Conservation (phyloP, 2,888 invertebrate species). For the Acanthosepion pharaonis region DNA sequence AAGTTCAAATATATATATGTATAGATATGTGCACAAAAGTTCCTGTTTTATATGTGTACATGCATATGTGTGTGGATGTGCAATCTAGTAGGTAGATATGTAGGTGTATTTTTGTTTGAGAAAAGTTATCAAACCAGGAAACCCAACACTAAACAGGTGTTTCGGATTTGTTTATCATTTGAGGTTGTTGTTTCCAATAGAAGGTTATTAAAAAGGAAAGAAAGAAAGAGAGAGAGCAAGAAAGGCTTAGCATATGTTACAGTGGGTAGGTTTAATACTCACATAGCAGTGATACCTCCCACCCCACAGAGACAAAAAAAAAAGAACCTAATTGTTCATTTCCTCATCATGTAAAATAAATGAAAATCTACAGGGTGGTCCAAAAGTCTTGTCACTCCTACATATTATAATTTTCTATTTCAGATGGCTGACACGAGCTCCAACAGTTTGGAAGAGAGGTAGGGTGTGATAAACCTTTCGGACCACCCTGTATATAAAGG, state of each 20-base stretch:
- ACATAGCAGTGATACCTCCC: too few relatives aligned
- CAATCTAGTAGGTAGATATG: background rate
- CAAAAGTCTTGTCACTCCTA: too few relatives aligned
- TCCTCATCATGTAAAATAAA: too few relatives aligned
- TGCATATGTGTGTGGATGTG: background rate
- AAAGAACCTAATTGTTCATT: too few relatives aligned
- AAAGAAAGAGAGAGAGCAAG: background rate
- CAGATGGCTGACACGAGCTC: too few relatives aligned
- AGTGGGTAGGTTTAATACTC: background rate
- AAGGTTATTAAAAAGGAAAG: background rate
- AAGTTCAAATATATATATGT: background rate
- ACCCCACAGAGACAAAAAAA: too few relatives aligned
- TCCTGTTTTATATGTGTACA: background rate
- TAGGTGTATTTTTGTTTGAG: background rate
- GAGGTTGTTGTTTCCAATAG: background rate
- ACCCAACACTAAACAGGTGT: slow-evolving; percentile 22
- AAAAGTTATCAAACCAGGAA: slow-evolving; percentile 5
- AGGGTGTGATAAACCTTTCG: too few relatives aligned
- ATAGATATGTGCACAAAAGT: background rate
- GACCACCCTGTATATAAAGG: too few relatives aligned
- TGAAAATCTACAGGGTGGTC: too few relatives aligned
- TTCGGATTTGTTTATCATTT: background rate
- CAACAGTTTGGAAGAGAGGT: too few relatives aligned
- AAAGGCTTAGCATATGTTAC: background rate
- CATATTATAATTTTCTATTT: too few relatives aligned